Evolutionary conservation across 2,797 vertebrate genomes (phyloP).

Genomic region (Rhabdophis nuchalis): DNA sequence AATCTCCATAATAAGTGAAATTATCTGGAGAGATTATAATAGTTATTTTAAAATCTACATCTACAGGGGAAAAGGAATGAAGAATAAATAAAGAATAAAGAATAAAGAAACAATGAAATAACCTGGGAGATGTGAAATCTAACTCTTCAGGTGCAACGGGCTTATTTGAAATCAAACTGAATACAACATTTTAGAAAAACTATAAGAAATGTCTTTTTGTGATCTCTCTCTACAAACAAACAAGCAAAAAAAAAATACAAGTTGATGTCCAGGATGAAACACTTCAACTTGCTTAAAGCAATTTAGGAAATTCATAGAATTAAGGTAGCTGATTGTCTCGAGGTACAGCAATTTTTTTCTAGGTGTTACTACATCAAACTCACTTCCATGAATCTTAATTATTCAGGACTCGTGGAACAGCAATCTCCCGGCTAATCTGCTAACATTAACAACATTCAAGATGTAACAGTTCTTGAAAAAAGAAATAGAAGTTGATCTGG

Average conservation of each 20-base stretch:
- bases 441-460: neutral
- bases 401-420: neutral
- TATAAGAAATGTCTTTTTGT: neutral
- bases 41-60: neutral
- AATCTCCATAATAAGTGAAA: neutral
- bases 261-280: neutral
- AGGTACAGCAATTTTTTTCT: neutral
- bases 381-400: neutral
- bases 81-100: no score
- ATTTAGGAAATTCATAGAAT: neutral
- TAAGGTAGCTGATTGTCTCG: neutral
- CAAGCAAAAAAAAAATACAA: neutral
- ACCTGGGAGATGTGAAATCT: neutral
- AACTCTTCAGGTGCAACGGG: neutral
- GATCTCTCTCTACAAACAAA: neutral
- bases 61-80: neutral
- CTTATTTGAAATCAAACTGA: neutral
- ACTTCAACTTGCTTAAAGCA: neutral
- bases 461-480: neutral
- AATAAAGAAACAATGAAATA: neutral
- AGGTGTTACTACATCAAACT: neutral
- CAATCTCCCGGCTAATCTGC: neutral
- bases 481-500: neutral
- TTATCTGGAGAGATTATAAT: neutral
- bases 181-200: neutral